phyloP scores from a whole-genome alignment of 1,140 invertebrate species.

The Stenopsyche tienmushanensis region DNA sequence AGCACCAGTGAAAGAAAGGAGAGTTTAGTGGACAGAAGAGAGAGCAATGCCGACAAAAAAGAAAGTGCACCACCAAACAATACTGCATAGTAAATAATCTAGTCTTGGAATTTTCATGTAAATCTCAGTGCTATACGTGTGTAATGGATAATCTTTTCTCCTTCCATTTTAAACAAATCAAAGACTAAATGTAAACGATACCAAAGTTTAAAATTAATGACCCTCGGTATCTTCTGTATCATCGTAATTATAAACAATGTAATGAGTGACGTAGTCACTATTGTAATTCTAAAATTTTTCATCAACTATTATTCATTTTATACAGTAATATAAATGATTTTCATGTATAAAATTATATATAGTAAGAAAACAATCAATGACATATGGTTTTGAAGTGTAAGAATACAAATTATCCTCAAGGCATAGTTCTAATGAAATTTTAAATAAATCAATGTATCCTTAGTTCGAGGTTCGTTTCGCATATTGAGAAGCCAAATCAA shows the following conservation, averaged over 20 bases:
- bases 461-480: too few relatives aligned
- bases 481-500: too few relatives aligned
- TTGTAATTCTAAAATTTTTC: not conserved
- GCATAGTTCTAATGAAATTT: too few relatives aligned
- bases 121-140: not conserved
- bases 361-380: too few relatives aligned
- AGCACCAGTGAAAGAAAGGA: slow-evolving; percentile 19
- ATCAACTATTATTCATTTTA: too few relatives aligned
- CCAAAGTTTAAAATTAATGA: not conserved
- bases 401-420: too few relatives aligned
- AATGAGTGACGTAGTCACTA: not conserved
- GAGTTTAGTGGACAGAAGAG: slow-evolving; percentile 27
- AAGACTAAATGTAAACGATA: slow-evolving; percentile 11
- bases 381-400: too few relatives aligned
- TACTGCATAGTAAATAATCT: slow-evolving; percentile 21
- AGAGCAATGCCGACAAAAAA: slow-evolving; percentile 33
- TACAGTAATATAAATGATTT: too few relatives aligned
- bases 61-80: slow-evolving; percentile 27
- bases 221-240: not conserved
- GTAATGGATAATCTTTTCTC: not conserved
- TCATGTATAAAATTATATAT: too few relatives aligned
- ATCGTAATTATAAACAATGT: not conserved
- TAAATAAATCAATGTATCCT: too few relatives aligned
- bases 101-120: slow-evolving; percentile 9
- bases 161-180: slow-evolving; percentile 5